phyloP scores from a whole-genome alignment of 2,113 vertebrate species.

The Zosterops borbonicus region DNA sequence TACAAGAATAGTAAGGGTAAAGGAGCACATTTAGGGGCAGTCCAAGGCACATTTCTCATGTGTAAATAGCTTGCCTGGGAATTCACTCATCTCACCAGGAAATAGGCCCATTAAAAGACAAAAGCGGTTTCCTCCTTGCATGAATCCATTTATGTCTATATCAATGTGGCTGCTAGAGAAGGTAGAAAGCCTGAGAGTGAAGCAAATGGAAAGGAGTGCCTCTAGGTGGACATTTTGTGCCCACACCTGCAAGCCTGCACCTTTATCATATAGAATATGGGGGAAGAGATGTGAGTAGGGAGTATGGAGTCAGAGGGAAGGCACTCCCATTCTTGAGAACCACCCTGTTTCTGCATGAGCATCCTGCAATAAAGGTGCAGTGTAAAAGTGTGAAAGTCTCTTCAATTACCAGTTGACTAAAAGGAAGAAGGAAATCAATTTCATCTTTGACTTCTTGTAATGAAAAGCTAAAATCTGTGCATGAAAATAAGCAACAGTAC shows the following conservation, averaged over 20 bases:
- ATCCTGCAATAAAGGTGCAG: neutral
- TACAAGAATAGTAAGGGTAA: neutral
- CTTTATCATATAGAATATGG: neutral
- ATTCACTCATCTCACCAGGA: neutral
- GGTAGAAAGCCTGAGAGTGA: neutral
- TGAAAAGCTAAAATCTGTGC: neutral
- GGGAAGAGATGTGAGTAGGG: neutral
- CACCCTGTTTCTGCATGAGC: neutral
- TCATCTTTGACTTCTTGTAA: neutral
- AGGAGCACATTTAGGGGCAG: neutral
- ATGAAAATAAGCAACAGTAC: neutral
- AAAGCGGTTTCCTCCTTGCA: neutral
- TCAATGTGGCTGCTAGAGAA: fast-evolving
- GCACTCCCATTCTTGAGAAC: neutral
- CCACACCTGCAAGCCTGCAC: neutral
- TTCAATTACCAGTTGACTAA: neutral
- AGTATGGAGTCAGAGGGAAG: neutral
- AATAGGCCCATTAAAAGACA: neutral
- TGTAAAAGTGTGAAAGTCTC: neutral
- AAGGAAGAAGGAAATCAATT: neutral
- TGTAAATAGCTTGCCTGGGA: neutral
- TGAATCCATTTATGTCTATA: neutral
- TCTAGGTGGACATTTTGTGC: neutral
- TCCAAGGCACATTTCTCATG: neutral
- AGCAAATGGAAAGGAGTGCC: neutral